Evolutionary conservation across 2,113 vertebrate genomes (phyloP), one percentile per base, ranked within the genome.

Genomic region (Rallus limicola): DNA sequence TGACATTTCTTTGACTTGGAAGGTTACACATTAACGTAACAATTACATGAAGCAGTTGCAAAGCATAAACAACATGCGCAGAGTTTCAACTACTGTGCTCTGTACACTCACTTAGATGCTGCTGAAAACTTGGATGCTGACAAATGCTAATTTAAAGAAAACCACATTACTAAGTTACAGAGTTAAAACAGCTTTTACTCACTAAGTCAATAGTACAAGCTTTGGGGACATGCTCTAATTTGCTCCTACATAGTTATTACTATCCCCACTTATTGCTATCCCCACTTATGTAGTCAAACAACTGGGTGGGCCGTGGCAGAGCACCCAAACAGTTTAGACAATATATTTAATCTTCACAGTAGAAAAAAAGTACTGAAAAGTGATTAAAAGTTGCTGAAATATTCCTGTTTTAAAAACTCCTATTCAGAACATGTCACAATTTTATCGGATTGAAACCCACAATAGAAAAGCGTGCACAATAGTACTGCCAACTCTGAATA

Each of bases 161-260:
- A 82, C 5, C 20, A 48, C 33, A 58, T 33, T 31, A 62, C 13
- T 38, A 70, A 63, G 16, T 48, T 60, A 50, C 18, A 78, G 64
- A 86, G 23, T 25, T 78, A 89, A 87, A 15, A 72, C 5, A 62
- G 69, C 52, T 87, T 92, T 84, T 82, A 82, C 8, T 88, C 42
- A 93, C 65, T 74, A 95, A 59, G 70, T 79, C 62, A 74, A 56
- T 0, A 76, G 56, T 9, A 48, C 6, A 36, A 88, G 82, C 88
- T 90, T 82, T 77, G 58, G 62, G 78, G 62, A 80, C 3, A 11
- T 40, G 53, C 34, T 59, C 34, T 44, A 52, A 76, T 82, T 84
- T 82, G 64, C 64, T 95, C 60, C 84, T 84, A 50, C 78, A 89
- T 59, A 83, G 87, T 81, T 96, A 92, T 67, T 71, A 21, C 28